Conservation (phyloP, 2,888 invertebrate species). For the Eristalinus aeneus region DNA sequence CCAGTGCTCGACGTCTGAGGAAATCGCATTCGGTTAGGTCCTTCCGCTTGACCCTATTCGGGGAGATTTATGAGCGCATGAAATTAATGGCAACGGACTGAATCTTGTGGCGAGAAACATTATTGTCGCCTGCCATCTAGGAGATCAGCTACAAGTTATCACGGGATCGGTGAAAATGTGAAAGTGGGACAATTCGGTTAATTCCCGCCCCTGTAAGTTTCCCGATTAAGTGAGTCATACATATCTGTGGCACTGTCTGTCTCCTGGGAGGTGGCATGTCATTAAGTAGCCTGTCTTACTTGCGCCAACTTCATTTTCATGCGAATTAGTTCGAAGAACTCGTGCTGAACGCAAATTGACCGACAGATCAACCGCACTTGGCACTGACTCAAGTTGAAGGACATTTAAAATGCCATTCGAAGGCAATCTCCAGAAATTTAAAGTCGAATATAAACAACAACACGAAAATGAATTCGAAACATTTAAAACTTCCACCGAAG, state of each 20-base stretch:
- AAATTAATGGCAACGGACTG: conserved; percentile 61
- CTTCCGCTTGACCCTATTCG: conserved; percentile 60
- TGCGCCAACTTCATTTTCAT: background rate
- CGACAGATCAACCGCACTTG: no score
- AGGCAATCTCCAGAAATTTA: background rate
- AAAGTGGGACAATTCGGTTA: background rate
- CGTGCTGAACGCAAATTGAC: background rate
- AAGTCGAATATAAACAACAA: background rate
- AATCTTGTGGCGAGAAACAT: conserved; percentile 28
- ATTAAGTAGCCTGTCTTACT: no score
- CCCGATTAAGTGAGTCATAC: background rate
- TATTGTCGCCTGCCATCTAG: conserved; percentile 34
- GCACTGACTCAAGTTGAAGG: background rate
- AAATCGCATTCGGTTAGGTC: conserved; percentile 69
- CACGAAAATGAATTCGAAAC: background rate
- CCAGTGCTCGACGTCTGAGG: conserved; percentile 63
- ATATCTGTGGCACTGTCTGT: no score
- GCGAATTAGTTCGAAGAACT: background rate
- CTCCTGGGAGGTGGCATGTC: no score
- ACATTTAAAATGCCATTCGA: background rate
- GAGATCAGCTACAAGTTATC: background rate
- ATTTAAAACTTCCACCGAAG: background rate
- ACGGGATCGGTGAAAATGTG: background rate
- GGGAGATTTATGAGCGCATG: conserved; percentile 56
- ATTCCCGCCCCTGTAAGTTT: background rate